These are phyloP conservation scores for Leptinotarsa undecemlineata DNA, from an alignment of 1,140 invertebrate genomes.

Conservation along the genomic window DNA sequence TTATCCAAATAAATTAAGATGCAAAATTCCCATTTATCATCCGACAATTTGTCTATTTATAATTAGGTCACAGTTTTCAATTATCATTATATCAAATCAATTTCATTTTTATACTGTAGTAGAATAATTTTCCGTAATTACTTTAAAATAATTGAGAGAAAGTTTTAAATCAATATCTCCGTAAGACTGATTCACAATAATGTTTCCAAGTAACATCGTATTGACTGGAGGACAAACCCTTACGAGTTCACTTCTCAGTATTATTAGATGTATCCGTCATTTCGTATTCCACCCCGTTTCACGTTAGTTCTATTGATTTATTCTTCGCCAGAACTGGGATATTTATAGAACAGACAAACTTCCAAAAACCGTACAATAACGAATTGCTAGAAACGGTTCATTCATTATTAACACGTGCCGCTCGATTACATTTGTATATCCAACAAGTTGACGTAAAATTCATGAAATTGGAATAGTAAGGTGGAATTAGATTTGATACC, in stretches of 20 bases:
- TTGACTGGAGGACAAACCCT: not conserved
- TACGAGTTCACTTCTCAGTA: not conserved
- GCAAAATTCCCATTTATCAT: no score
- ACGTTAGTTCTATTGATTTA: not conserved
- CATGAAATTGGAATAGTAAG: no score
- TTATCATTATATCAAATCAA: no score
- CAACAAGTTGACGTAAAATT: not conserved
- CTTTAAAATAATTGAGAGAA: no score
- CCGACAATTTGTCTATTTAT: no score
- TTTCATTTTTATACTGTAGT: no score
- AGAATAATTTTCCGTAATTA: no score
- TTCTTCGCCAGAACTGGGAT: constrained; percentile 4
- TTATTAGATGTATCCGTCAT: not conserved
- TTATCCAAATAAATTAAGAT: no score
- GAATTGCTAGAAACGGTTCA: not conserved
- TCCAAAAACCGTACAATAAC: not conserved
- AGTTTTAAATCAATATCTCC: not conserved
- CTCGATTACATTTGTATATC: not conserved
- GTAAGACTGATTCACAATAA: not conserved
- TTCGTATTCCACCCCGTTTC: not conserved
- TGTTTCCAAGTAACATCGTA: not conserved
- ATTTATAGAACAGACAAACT: constrained; percentile 4
- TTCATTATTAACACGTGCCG: not conserved
- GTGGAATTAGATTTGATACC: no score
- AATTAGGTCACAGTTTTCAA: no score